These are phyloP conservation scores for Zaprionus lachaisei DNA, from an alignment of 1,140 invertebrate genomes.

Conservation along the genomic window DNA sequence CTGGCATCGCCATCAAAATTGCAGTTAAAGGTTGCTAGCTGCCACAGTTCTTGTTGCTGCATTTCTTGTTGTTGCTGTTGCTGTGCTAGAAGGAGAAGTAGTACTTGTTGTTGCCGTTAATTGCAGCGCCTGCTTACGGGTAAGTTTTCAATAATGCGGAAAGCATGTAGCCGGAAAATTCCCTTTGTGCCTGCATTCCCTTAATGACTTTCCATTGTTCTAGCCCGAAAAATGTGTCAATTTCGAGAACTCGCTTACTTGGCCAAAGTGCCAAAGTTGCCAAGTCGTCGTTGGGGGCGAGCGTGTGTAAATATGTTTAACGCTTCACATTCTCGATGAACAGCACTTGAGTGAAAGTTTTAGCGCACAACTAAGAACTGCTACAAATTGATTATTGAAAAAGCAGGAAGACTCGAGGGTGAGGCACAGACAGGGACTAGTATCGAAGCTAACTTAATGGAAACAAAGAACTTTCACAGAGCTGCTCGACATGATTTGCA, in stretches of 20 bases:
- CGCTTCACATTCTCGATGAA: slow-evolving; percentile 42
- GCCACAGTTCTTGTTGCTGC: slow-evolving; percentile 14
- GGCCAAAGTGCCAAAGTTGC: slow-evolving; percentile 32
- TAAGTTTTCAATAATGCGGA: slow-evolving; percentile 78
- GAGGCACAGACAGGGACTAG: not conserved
- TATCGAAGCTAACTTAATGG: slow-evolving; percentile 16
- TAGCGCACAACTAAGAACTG: slow-evolving; percentile 28
- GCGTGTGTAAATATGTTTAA: slow-evolving; percentile 54
- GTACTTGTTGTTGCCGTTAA: slow-evolving; percentile 48
- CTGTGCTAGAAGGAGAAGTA: not conserved
- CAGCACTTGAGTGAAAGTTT: slow-evolving; percentile 44
- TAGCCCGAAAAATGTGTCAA: slow-evolving; percentile 46
- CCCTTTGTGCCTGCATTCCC: slow-evolving; percentile 68
- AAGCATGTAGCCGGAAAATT: slow-evolving; percentile 51
- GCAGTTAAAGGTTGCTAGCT: slow-evolving; percentile 24
- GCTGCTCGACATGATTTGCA: slow-evolving; percentile 28
- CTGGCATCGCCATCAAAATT: slow-evolving; percentile 46
- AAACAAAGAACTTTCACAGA: slow-evolving; percentile 35
- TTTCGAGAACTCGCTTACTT: slow-evolving; percentile 50
- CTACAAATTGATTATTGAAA: slow-evolving; percentile 20
- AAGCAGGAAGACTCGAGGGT: not conserved
- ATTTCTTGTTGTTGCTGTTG: slow-evolving; percentile 19
- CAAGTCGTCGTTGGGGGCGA: slow-evolving; percentile 24
- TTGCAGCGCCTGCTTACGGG: slow-evolving; percentile 63
- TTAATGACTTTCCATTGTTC: slow-evolving; percentile 69